Evolutionary conservation across 2,888 invertebrate species (phyloP).

Genomic region (Phania funesta): DNA sequence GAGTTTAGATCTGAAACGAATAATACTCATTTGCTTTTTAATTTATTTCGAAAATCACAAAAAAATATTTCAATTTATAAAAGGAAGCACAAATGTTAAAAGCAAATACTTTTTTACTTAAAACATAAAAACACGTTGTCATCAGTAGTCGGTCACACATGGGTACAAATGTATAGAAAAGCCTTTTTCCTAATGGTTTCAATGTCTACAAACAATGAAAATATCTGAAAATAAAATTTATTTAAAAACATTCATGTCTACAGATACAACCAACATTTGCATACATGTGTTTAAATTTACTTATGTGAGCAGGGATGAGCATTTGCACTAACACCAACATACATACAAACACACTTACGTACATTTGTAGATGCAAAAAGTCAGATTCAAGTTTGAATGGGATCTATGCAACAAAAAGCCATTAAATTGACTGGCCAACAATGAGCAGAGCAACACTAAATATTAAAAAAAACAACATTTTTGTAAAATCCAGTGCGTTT

Average conservation of each 20-base stretch:
- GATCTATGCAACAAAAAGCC: conserved; percentile 39
- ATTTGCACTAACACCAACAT: not conserved
- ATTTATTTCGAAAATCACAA: conserved; percentile 14
- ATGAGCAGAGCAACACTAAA: conserved; percentile 7
- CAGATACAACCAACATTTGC: conserved; percentile 29
- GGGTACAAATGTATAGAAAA: not conserved
- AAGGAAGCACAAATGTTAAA: conserved; percentile 39
- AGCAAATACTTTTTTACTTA: conserved; percentile 33
- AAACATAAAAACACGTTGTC: not conserved
- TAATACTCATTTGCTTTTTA: conserved; percentile 44
- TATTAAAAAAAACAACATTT: not conserved
- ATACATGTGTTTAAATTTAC: conserved; percentile 41
- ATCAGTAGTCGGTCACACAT: not conserved
- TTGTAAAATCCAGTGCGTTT: conserved; percentile 6
- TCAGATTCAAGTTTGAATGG: not conserved
- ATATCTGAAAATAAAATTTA: not conserved
- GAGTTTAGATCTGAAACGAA: conserved; percentile 2
- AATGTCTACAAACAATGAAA: conserved; percentile 34
- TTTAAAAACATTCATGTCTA: conserved; percentile 15
- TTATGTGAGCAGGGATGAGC: conserved; percentile 2
- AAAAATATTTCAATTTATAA: conserved; percentile 44
- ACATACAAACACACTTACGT: no score
- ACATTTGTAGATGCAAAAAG: not conserved
- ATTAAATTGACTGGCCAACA: conserved; percentile 57
- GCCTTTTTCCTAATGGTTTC: conserved; percentile 44